phyloP scores from a whole-genome alignment of 2,797 vertebrate genomes.

The Schizopygopsis malacanthus region DNA sequence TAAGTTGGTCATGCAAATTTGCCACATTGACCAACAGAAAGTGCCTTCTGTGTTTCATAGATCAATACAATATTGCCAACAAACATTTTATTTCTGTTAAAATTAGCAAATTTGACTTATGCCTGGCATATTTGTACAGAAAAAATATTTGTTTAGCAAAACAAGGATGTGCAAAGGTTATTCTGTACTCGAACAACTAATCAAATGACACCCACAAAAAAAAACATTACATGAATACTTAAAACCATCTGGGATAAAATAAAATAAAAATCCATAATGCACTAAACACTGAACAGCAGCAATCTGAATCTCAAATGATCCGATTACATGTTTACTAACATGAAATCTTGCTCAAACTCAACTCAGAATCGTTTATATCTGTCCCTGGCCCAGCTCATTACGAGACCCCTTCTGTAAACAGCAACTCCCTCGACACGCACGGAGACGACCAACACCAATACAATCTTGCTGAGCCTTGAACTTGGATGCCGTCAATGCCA shows the following conservation, averaged over 20 bases:
- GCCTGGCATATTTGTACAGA: neutral
- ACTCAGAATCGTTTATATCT: constrained; percentile 3
- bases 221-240: neutral
- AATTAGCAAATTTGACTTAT: neutral
- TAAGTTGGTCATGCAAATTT: neutral
- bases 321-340: neutral
- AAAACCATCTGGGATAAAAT: neutral
- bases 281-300: neutral
- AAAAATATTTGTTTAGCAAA: neutral
- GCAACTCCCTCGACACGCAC: neutral
- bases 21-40: neutral
- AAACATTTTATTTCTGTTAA: neutral
- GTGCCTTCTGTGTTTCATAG: neutral
- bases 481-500: constrained; percentile 71
- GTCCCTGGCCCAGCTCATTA: neutral
- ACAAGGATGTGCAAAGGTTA: neutral
- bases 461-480: constrained; percentile 66
- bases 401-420: constrained; percentile 15
- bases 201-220: neutral
- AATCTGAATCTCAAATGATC: constrained; percentile 11
- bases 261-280: neutral
- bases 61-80: neutral
- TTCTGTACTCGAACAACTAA: neutral
- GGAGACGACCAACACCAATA: constrained; percentile 33
- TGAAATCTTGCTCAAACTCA: neutral